These are phyloP conservation scores for Apamea monoglypha DNA, from an alignment of 2,888 invertebrate species.

Conservation along the genomic window DNA sequence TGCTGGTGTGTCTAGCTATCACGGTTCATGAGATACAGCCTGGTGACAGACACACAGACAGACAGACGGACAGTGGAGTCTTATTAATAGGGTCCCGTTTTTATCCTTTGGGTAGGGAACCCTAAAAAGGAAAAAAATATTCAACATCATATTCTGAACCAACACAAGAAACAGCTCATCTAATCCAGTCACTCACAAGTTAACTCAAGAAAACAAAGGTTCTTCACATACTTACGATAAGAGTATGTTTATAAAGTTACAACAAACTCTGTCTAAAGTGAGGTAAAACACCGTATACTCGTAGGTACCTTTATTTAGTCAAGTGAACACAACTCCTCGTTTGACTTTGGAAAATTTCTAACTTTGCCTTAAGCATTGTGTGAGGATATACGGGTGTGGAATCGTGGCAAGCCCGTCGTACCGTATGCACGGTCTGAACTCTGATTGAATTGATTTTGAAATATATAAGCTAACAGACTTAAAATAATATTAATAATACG, in stretches of 20 bases:
- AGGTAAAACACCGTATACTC: conserved; percentile 47
- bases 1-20: too few species aligned
- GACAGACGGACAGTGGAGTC: too few species aligned
- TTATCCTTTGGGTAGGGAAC: too few species aligned
- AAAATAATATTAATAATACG: too few species aligned
- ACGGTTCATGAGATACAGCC: too few species aligned
- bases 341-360: conserved; percentile 67
- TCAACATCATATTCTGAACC: not conserved
- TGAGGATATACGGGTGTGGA: conserved; percentile 34
- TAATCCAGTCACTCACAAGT: conserved; percentile 37
- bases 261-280: conserved; percentile 42
- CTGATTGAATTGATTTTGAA: not conserved
- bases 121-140: too few species aligned
- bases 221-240: conserved; percentile 53
- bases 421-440: not conserved
- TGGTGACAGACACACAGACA: too few species aligned
- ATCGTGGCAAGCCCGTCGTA: not conserved
- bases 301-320: conserved; percentile 70
- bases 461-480: not conserved
- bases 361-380: conserved; percentile 56
- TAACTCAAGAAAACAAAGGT: conserved; percentile 42
- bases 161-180: not conserved
- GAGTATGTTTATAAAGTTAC: conserved; percentile 57
- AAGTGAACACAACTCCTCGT: conserved; percentile 65
- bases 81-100: too few species aligned